A percentile compares a stretch with the other conserved stretches of the same genome.
Conservation (phyloP, 2,888 invertebrate species). For the Zaprionus lineosus region DNA sequence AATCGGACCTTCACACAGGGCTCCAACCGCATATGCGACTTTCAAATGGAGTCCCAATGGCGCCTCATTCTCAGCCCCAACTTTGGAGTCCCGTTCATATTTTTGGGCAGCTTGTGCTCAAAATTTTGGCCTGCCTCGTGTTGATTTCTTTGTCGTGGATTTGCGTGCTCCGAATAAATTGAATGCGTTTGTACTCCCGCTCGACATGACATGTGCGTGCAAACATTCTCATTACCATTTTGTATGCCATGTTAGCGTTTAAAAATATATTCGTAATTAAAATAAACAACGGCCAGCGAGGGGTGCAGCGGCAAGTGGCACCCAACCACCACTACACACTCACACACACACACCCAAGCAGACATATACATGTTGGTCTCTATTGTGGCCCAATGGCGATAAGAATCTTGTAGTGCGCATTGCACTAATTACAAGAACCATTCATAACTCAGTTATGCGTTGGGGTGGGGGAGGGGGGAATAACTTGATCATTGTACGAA, state of each 20-base stretch:
- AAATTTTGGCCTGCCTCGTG: constrained; percentile 55
- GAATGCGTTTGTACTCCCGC: constrained; percentile 78
- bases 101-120: constrained; percentile 49
- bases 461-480: too few species aligned
- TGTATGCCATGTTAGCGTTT: constrained; percentile 77
- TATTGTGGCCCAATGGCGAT: constrained; percentile 64
- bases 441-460: constrained; percentile 52
- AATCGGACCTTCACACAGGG: background rate
- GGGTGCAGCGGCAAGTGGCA: background rate
- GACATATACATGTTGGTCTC: constrained; percentile 72
- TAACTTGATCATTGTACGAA: constrained; percentile 33
- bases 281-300: constrained; percentile 43
- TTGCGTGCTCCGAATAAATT: constrained; percentile 78
- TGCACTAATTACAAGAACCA: constrained; percentile 65
- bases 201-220: constrained; percentile 79
- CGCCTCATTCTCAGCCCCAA: background rate
- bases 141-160: constrained; percentile 60
- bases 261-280: constrained; percentile 76
- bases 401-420: constrained; percentile 61
- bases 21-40: background rate
- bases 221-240: constrained; percentile 76
- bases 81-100: background rate
- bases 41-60: background rate
- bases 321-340: background rate
- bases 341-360: too few species aligned